A percentile compares a stretch with the other conserved stretches of the same genome.
These are phyloP conservation scores for Phthorimaea operculella DNA, from an alignment of 1,140 invertebrate species.

Conservation along the genomic window DNA sequence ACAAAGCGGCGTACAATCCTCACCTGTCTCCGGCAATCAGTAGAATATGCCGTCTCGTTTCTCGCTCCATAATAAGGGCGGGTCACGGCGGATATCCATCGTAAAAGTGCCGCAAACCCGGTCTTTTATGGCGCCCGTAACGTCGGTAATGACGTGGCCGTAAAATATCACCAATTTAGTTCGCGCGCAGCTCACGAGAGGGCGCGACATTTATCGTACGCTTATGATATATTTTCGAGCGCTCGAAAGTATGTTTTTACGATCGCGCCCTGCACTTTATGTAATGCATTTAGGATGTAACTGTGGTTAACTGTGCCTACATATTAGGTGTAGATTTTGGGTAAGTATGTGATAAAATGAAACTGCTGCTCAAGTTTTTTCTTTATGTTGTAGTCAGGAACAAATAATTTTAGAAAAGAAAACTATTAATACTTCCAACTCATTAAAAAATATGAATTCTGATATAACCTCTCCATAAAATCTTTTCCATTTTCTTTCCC, in stretches of 20 bases:
- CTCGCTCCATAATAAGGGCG: constrained; percentile 39
- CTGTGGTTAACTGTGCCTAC: too few relatives aligned
- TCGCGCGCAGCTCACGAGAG: constrained; percentile 33
- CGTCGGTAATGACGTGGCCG: constrained; percentile 42
- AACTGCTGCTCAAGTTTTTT: too few relatives aligned
- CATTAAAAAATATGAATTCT: too few relatives aligned
- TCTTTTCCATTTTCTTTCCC: too few relatives aligned
- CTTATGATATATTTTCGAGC: not conserved
- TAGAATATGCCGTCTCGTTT: not conserved
- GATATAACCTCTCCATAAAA: too few relatives aligned
- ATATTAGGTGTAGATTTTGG: too few relatives aligned
- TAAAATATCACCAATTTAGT: constrained; percentile 62
- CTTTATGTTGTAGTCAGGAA: too few relatives aligned
- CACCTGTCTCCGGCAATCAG: not conserved
- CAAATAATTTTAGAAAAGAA: too few relatives aligned
- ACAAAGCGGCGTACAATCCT: not conserved
- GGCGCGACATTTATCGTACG: constrained; percentile 6
- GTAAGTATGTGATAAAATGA: too few relatives aligned
- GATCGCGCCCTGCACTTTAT: not conserved
- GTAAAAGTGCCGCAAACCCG: constrained; percentile 46
- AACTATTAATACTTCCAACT: too few relatives aligned
- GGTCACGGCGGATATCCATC: constrained; percentile 42
- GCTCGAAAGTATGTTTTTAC: not conserved
- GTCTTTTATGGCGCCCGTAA: constrained; percentile 45
- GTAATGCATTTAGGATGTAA: not conserved